Conservation (phyloP, 1,140 invertebrate species). For the Magallana ariakensis region DNA sequence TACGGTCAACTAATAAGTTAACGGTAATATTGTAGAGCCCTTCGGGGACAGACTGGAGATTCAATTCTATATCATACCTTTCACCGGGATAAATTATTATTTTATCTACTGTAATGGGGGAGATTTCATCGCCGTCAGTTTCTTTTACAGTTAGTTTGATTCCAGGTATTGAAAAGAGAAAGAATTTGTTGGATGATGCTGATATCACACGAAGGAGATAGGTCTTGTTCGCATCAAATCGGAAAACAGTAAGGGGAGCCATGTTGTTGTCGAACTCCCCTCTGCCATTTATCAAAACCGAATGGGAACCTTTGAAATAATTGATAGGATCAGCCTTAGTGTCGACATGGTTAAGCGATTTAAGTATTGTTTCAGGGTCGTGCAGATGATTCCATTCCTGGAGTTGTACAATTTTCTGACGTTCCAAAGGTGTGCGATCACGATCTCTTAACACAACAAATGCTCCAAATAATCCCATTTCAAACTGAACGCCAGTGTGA, state of each 20-base stretch:
- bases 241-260: not conserved
- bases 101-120: not conserved
- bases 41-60: not conserved
- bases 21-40: not conserved
- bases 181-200: not conserved
- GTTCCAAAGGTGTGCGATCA: conserved; percentile 7
- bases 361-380: conserved; percentile 53
- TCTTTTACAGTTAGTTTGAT: not conserved
- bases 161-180: not conserved
- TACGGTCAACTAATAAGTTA: not conserved
- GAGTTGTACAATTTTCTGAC: conserved; percentile 62
- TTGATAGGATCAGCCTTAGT: not conserved
- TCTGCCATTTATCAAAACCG: not conserved
- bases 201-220: not conserved
- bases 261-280: not conserved
- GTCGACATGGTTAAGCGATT: not conserved
- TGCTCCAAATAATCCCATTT: conserved; percentile 71
- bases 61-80: not conserved
- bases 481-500: conserved; percentile 69
- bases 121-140: not conserved
- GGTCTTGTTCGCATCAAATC: not conserved
- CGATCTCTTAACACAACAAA: conserved; percentile 64
- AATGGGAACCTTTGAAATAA: not conserved
- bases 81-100: not conserved
- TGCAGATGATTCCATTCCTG: conserved; percentile 73